Evolutionary conservation across 2,113 vertebrate genomes (phyloP), one percentile per base, ranked within the genome.

Genomic region (Danionella cerebrum): DNA sequence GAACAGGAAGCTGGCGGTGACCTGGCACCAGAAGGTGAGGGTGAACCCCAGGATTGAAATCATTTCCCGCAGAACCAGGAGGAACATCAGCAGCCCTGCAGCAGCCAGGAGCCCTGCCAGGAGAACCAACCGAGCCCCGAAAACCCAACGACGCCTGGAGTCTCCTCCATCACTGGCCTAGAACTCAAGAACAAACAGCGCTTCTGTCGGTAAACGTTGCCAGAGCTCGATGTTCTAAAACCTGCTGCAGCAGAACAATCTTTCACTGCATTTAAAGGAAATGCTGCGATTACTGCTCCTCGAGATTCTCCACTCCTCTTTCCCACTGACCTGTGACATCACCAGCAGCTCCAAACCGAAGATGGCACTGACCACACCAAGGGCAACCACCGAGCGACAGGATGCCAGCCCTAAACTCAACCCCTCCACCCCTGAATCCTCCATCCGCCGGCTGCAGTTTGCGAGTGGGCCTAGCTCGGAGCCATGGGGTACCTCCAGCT

Each of bases 341-440:
- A 93, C 90, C 45, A 92, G 83, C 67, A 92, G 73, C 81, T 91
- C 90, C 81, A 92, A 55, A n/a, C 91, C 90, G 7, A 92, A 90
- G 22, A 93, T 87, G 6, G 90, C 89, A 0, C 83, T 78, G 22
- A 91, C 91, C 2, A 91, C 87, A 0, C 88, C 89, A 52, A 91
- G 68, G 21, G 86, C 70, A 0, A 82, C 79, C 54, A 82, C 12
- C 1, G 76, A 85, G 13, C 90, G 81, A 58, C 82, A 83, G 51
- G 87, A 67, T 36, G 78, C 78, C 57, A 87, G 57, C 2, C 87
- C 86, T 4, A 78, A 1, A 0, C 75, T 81, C 57, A 91, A 66
- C 13, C 86, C 84, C 0, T 78, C 79, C 63, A 90, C 71, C 0
- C 10, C 73, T 10, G 84, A 78, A 74, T 79, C 66, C 29, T 65